Conservation (phyloP, 1,140 invertebrate genomes). For the Melitaea cinxia region DNA sequence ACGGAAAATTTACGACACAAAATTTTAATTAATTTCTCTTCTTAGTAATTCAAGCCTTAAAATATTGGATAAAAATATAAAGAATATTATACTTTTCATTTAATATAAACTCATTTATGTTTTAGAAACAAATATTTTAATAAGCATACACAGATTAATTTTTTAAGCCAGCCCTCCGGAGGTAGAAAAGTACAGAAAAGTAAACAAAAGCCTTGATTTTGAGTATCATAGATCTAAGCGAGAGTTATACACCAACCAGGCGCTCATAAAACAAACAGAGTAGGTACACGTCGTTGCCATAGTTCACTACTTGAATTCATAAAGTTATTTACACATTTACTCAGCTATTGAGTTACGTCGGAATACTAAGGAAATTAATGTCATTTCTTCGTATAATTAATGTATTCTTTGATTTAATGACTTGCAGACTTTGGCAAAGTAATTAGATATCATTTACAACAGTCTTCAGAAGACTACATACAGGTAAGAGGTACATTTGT, state of each 20-base stretch:
- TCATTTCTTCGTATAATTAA: constrained; percentile 5
- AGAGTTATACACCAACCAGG: constrained; percentile 3
- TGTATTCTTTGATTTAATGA: not conserved
- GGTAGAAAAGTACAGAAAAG: too few relatives aligned
- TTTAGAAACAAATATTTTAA: too few relatives aligned
- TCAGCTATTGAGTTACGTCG: not conserved
- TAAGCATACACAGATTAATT: too few relatives aligned
- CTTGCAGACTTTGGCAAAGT: not conserved
- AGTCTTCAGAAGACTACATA: not conserved
- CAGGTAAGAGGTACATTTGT: not conserved
- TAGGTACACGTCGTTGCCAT: not conserved
- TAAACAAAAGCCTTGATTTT: not conserved
- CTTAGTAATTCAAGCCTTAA: too few relatives aligned
- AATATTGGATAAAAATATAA: too few relatives aligned
- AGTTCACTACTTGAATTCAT: constrained; percentile 3
- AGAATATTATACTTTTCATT: too few relatives aligned
- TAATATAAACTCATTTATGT: too few relatives aligned
- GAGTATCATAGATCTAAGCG: not conserved
- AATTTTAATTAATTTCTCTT: too few relatives aligned
- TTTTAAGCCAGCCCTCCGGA: too few relatives aligned
- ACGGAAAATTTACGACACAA: too few relatives aligned
- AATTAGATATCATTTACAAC: not conserved
- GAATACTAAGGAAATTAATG: constrained; percentile 6
- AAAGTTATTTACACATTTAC: constrained; percentile 3
- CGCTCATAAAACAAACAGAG: not conserved